Base-by-base conservation (phyloP, 2,113 vertebrate species). In the Acanthochromis polyacanthus region DNA sequence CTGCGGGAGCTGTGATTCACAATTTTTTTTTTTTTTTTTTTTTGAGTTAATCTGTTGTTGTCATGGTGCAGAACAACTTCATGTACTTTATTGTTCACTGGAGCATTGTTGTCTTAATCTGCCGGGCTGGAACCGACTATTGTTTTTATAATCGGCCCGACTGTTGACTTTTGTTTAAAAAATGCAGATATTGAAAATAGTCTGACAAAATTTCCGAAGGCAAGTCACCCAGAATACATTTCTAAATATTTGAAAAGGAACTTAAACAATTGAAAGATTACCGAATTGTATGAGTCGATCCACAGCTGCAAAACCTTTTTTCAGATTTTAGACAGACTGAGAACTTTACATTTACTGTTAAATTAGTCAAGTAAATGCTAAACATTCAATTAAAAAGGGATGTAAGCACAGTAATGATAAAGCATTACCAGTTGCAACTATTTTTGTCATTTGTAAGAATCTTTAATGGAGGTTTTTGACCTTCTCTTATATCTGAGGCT, bases 401-500 rank as follows among this genome's bases (percentile, higher is more conserved):
- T 55, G 30, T 40, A 58, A 58, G 58, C 36, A 38, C 10, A 19
- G n/a, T 17, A 38, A 57, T 59, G 46, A 32, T 61, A 62, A 63
- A 85, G 43, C 8, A 4, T 20, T n/a, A 17, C 6, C 19, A 25
- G n/a, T 45, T 70, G 1, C 71, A 48, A 11, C 36, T 71, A 65
- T 69, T 20, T 53, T 22, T 6, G 16, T 58, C 48, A 69, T 15
- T 43, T 59, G 45, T 55, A 43, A 19, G 66, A 69, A 46, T 30
- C 20, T 61, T 71, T 77, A 36, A 14, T 66, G 28, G 23, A 71
- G 28, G 48, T 14, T 57, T 83, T 55, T 71, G 81, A 83, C 50
- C 68, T 78, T 80, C 25, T 72, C n/a, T 36, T 68, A 70, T 75
- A 75, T 83, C 51, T 79, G 48, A 61, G 57, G 69, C 7, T 80